Percentiles rank a stretch among this genome's conserved stretches.
These are phyloP conservation scores for Ditylenchus weischeri DNA, from an alignment of 2,888 invertebrate genomes.

Conservation along the genomic window DNA sequence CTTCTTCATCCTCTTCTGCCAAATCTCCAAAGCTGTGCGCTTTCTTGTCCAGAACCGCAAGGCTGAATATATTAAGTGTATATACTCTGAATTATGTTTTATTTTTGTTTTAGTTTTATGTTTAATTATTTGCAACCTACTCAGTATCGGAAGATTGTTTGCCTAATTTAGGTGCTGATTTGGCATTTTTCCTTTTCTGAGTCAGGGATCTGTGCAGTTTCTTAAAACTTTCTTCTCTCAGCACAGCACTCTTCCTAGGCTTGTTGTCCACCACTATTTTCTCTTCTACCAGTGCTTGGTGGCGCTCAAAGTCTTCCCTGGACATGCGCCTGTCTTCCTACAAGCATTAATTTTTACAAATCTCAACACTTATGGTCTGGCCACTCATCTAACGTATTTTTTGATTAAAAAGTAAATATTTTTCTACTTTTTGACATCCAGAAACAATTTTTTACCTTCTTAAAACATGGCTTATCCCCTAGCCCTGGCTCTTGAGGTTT, in stretches of 20 bases:
- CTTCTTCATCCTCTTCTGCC: background rate
- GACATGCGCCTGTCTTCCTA: conserved; percentile 2
- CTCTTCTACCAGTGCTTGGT: background rate
- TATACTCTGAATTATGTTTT: too few relatives aligned
- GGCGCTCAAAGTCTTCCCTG: conserved; percentile 3
- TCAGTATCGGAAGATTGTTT: too few relatives aligned
- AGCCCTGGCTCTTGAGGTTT: too few relatives aligned
- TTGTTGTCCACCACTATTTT: conserved; percentile 3
- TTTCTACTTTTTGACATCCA: too few relatives aligned
- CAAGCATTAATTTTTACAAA: background rate
- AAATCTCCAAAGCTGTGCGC: conserved; percentile 7
- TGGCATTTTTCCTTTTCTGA: background rate
- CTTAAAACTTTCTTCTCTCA: conserved; percentile 6
- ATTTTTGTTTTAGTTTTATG: too few relatives aligned
- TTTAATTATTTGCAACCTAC: too few relatives aligned
- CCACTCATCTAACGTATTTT: too few relatives aligned
- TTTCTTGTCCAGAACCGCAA: background rate
- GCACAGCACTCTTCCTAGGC: background rate
- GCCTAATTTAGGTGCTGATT: background rate
- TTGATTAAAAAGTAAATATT: too few relatives aligned
- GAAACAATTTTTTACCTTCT: too few relatives aligned
- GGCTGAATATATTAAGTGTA: too few relatives aligned
- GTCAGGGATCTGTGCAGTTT: conserved; percentile 5
- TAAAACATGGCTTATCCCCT: too few relatives aligned
- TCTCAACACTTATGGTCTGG: too few relatives aligned